phyloP scores from a whole-genome alignment of 2,113 vertebrate species.

The Megalops atlanticus region DNA sequence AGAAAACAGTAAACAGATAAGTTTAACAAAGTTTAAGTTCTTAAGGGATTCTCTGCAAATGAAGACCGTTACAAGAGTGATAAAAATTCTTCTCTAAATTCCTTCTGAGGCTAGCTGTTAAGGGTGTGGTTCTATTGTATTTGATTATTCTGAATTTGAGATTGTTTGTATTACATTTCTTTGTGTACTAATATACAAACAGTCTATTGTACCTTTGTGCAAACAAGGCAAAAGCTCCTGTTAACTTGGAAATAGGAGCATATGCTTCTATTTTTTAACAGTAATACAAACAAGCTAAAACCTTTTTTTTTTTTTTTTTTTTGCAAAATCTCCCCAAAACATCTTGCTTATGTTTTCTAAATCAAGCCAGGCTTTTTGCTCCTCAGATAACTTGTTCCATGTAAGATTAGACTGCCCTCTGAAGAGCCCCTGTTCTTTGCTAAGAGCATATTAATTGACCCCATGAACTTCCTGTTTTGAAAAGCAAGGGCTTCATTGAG shows the following conservation, averaged over 20 bases:
- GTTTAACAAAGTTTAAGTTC: too few relatives aligned
- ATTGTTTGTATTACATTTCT: too few relatives aligned
- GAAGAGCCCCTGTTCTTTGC: background rate
- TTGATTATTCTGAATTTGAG: too few relatives aligned
- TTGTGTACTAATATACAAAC: too few relatives aligned
- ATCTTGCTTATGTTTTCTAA: background rate
- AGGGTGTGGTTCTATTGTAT: too few relatives aligned
- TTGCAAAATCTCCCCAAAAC: background rate
- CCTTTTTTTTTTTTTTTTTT: background rate
- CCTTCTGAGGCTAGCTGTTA: too few relatives aligned
- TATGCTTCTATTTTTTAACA: background rate
- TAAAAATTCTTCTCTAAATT: too few relatives aligned
- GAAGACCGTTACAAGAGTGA: too few relatives aligned
- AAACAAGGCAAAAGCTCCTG: background rate
- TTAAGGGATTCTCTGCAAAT: too few relatives aligned
- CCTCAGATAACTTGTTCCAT: background rate
- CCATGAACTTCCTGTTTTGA: background rate
- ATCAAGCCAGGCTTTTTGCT: background rate
- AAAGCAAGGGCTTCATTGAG: background rate
- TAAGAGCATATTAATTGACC: slow-evolving; percentile 6
- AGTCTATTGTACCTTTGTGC: background rate
- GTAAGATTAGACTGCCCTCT: background rate
- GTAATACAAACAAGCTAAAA: background rate
- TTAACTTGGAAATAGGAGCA: background rate
- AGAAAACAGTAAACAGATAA: too few relatives aligned